A percentile compares a stretch with the other conserved stretches of the same genome.
Conservation (phyloP, 2,797 vertebrate genomes). For the Coccyzus lansbergi region DNA sequence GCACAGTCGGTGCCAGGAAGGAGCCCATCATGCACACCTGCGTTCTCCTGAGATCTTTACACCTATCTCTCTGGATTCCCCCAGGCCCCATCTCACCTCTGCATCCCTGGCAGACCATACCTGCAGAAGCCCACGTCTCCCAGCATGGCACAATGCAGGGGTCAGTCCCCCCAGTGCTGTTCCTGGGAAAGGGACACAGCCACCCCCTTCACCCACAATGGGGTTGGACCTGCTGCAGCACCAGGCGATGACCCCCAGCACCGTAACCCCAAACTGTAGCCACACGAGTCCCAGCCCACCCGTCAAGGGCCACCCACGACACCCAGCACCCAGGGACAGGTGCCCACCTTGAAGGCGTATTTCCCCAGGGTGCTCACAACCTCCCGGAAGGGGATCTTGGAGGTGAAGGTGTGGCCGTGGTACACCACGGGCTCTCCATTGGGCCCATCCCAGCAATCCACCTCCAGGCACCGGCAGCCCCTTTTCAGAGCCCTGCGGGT, state of each 20-base stretch:
- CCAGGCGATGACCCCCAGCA: neutral
- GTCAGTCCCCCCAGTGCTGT: neutral
- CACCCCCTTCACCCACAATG: accelerated
- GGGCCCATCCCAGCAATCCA: conserved; percentile 95
- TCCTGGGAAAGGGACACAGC: neutral
- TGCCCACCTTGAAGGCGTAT: conserved; percentile 85
- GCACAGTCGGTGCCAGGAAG: neutral
- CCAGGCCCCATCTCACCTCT: neutral
- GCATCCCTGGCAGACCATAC: neutral
- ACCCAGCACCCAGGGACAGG: neutral
- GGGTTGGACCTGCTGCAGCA: conserved; percentile 26
- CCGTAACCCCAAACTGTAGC: neutral
- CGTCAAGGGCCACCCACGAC: neutral
- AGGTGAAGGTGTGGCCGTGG: conserved; percentile 94
- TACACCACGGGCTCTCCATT: conserved; percentile 93
- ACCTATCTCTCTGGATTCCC: too few relatives aligned
- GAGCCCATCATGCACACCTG: neutral
- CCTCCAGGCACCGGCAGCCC: conserved; percentile 91
- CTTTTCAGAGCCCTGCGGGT: conserved; percentile 86
- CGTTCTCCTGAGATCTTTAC: too few relatives aligned
- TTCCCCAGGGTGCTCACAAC: conserved; percentile 87
- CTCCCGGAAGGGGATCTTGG: conserved; percentile 95
- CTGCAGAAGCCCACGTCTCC: accelerated
- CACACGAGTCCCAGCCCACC: neutral
- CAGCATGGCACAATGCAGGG: neutral